Evolutionary conservation across 2,797 vertebrate species (phyloP), one percentile per base, ranked within the genome.

Genomic region (Anguilla marmorata): DNA sequence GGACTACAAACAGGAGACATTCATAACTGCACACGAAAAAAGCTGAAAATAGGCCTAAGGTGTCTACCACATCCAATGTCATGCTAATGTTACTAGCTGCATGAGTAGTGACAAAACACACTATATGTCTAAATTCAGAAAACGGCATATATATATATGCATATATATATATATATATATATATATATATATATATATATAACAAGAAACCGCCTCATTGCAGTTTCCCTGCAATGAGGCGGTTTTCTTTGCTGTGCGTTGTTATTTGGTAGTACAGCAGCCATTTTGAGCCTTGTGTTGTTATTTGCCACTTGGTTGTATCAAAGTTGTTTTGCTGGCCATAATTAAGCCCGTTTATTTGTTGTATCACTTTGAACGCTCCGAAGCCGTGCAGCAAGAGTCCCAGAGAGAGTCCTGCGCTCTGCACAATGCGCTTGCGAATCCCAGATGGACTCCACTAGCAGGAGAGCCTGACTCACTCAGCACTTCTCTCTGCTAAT

Each of bases 401-500:
- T 84, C 82, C 48, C 82, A 85, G 5, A 16, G n/a, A 33, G 84
- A 21, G 56, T 41, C 37, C 52, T 27, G 27, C 9, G 54, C 30
- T 33, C 30, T 54, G 6, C 84, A 85, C n/a, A 56, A 60, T 56
- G 84, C 30, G 21, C 56, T 37, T 14, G 52, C 52, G 60, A 12
- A 85, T 58, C 27, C 84, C 30, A 50, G 16, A 37, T 41, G 52
- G 52, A 33, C 11, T 45, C 84, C 84, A 63, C 56, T 5, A 45
- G 33, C 84, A 37, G 69, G 58, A 88, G 6, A 41, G 14, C 5
- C 48, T 56, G 83, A 74, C 83, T 88, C 82, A 85, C 50, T 88
- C 66, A 85, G 87, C 79, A 37, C 63, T 50, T 66, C 45, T 87
- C 63, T 60, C 33, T 9, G 37, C 33, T 74, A 88, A 85, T 76